phyloP scores from a whole-genome alignment of 2,797 vertebrate species.

The Danio tinwini region DNA sequence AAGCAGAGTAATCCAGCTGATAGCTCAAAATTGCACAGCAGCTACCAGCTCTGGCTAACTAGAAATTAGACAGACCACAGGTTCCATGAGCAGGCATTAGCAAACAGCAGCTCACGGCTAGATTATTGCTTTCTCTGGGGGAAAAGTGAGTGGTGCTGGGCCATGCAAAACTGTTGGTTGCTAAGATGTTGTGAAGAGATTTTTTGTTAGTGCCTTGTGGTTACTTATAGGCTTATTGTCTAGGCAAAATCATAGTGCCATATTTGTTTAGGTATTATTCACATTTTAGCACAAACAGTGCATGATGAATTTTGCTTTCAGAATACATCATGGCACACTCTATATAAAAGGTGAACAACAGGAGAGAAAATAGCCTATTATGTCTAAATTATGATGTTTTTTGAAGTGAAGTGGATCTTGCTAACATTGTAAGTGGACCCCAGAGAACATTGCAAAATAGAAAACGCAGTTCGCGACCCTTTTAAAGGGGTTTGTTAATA shows the following conservation, averaged over 20 bases:
- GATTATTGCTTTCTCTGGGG: background rate
- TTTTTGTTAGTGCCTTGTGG: background rate
- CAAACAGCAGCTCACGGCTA: background rate
- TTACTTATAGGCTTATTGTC: background rate
- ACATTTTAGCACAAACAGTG: background rate
- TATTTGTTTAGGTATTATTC: background rate
- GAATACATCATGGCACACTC: background rate
- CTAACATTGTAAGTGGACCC: too few species aligned
- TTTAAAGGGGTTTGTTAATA: background rate
- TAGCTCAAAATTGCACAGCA: slow-evolving; percentile 39
- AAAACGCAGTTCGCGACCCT: too few species aligned
- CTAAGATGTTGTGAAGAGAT: background rate
- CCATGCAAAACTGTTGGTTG: background rate
- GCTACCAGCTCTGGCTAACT: background rate
- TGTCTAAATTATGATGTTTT: too few species aligned
- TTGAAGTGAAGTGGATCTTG: too few species aligned
- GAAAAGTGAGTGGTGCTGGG: background rate
- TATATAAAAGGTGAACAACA: too few species aligned
- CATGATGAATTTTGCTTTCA: background rate
- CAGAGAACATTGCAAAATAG: too few species aligned
- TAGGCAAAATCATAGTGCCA: background rate
- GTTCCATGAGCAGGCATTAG: background rate
- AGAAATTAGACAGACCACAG: slow-evolving; percentile 19
- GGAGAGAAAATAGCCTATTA: too few species aligned
- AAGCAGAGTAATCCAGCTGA: slow-evolving; percentile 47